These are phyloP conservation scores for Habrosyne pyritoides DNA, from an alignment of 2,888 invertebrate genomes.

Conservation along the genomic window DNA sequence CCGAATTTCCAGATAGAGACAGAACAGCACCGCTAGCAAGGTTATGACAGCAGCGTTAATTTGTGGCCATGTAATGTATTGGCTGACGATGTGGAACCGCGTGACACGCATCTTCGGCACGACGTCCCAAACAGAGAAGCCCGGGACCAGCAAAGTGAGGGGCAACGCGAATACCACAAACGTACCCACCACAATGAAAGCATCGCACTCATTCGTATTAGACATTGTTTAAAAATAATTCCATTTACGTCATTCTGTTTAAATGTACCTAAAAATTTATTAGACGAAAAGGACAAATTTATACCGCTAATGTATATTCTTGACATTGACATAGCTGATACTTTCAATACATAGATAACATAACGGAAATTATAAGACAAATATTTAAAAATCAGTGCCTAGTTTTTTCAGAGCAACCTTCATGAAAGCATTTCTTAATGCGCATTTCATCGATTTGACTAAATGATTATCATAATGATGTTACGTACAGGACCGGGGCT, in stretches of 20 bases:
- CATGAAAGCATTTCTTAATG: no score
- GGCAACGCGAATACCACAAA: conserved; percentile 65
- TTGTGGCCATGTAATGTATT: conserved; percentile 60
- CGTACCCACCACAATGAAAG: conserved; percentile 35
- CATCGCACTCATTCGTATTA: conserved; percentile 42
- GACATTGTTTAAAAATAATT: conserved; percentile 41
- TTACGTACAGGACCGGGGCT: background rate
- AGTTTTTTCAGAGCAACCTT: no score
- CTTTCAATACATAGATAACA: no score
- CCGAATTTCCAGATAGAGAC: conserved; percentile 67
- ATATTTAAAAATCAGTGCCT: no score
- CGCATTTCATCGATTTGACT: no score
- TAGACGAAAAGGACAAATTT: background rate
- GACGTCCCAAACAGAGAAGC: conserved; percentile 65
- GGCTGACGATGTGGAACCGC: conserved; percentile 56
- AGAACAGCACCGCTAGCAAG: conserved; percentile 56
- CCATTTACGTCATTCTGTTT: background rate
- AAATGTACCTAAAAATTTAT: background rate
- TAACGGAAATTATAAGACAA: no score
- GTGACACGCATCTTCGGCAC: conserved; percentile 64
- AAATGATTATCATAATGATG: no score
- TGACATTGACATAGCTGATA: no score
- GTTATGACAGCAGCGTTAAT: conserved; percentile 53
- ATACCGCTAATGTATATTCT: background rate
- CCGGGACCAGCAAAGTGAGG: conserved; percentile 63